Conservation (phyloP, 2,113 vertebrate species). For the Anoura caudifer region DNA sequence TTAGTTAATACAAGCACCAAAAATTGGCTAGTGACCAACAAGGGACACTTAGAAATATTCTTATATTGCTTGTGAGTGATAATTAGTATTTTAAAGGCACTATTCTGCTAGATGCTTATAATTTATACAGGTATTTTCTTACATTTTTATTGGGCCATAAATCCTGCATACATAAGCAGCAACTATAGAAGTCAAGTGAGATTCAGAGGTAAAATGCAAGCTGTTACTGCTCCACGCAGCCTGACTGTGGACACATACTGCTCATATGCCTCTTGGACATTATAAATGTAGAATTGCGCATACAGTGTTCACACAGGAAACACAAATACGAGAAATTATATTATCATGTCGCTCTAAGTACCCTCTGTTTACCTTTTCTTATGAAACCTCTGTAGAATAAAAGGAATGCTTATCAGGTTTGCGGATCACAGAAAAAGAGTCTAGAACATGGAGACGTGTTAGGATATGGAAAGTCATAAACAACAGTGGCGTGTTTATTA, state of each 20-base stretch:
- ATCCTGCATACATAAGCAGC: background rate
- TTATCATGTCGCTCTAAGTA: background rate
- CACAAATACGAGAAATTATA: background rate
- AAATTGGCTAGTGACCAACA: constrained; percentile 27
- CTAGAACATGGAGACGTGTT: background rate
- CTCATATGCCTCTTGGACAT: background rate
- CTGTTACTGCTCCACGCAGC: background rate
- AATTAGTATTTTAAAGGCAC: background rate
- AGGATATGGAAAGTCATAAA: background rate
- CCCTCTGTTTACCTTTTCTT: background rate
- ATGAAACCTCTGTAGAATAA: background rate
- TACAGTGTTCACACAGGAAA: background rate
- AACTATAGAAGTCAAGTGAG: background rate
- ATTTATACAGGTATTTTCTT: constrained; percentile 20
- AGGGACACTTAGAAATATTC: background rate
- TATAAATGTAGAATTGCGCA: background rate
- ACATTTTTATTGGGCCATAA: background rate
- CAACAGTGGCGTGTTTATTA: background rate
- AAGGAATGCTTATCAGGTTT: background rate
- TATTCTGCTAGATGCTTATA: background rate
- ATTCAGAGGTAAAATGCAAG: background rate
- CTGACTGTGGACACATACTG: background rate
- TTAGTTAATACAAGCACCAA: background rate
- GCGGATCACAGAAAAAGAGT: background rate
- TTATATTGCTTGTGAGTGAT: background rate